Base-by-base conservation (phyloP, 2,888 invertebrate genomes). In the Caenorhabditis angaria region DNA sequence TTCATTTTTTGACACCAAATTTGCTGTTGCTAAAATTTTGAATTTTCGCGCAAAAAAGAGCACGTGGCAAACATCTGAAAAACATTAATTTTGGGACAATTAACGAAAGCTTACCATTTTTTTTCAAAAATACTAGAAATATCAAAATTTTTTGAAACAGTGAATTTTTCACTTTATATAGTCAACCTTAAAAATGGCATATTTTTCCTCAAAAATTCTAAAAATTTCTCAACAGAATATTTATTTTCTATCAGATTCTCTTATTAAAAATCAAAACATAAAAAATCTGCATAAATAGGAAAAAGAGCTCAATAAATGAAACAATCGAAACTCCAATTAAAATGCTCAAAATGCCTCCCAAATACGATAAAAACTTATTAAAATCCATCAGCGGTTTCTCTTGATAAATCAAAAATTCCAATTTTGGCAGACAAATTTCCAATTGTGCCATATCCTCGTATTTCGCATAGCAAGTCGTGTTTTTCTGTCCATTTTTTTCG, bases 321-420 rank as follows among this genome's bases (percentile, higher is more conserved):
- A 78, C 74, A 29, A 76, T 73, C 0, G 71, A 76, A 24, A 81
- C 65, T 18, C 81, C 81, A 61, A 78, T 76, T 25, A 81, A 64
- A 29, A 80, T 62, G 27, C 80, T 78, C 12, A 78, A 63, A 20
- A 81, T 65, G 3, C 78, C 81, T 24, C 81, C 81, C 25, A 81
- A 67, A 2, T 68, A 67, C 2, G 77, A 77, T 54, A 78, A 63
- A 65, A 78, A 75, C 35, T 66, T 61, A 29, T 64, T 75, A 14
- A 80, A 63, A 61, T 70, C 71, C 77, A 77, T 75, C 1, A 62
- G 22, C 3, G 74, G 71, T 14, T 55, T 59, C 50, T 77, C 77
- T 22, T 58, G 32, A 56, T 70, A 77, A 3, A 70, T 61, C 56
- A 65, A 48, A 47, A 66, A 71, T 18, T 65, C 65, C 24, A 77